phyloP scores from a whole-genome alignment of 1,140 invertebrate species.

The Trichomalopsis sarcophagae region DNA sequence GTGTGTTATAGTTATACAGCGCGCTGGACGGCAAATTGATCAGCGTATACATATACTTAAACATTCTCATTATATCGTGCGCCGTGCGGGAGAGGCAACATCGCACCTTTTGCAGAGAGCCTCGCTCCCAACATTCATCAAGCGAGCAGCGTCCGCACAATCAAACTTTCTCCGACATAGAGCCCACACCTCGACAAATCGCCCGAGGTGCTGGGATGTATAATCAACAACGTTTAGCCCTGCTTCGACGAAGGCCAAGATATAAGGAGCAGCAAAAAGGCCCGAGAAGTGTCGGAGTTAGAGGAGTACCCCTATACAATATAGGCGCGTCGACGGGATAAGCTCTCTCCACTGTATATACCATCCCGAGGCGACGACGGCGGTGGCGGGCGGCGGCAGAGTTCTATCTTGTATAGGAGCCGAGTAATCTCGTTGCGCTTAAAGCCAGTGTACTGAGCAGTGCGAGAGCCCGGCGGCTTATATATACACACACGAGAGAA shows the following conservation, averaged over 20 bases:
- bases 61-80: background rate
- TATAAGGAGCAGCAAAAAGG: background rate
- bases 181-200: background rate
- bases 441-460: background rate
- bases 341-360: conserved; percentile 3
- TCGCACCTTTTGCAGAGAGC: background rate
- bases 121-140: background rate
- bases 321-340: background rate
- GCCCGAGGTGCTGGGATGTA: background rate
- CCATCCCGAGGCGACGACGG: too few species aligned
- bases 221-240: background rate
- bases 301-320: too few species aligned
- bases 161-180: background rate
- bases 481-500: background rate
- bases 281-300: background rate
- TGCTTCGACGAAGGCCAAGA: background rate
- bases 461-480: background rate
- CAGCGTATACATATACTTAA: background rate
- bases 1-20: too few species aligned
- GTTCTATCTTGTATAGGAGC: background rate
- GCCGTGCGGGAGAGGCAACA: background rate
- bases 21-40: background rate
- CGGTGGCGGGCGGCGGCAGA: background rate
- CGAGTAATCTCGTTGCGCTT: conserved; percentile 33
- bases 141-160: background rate